Base-by-base conservation (phyloP, 2,113 vertebrate species). In the Urocynchramus pylzowi region DNA sequence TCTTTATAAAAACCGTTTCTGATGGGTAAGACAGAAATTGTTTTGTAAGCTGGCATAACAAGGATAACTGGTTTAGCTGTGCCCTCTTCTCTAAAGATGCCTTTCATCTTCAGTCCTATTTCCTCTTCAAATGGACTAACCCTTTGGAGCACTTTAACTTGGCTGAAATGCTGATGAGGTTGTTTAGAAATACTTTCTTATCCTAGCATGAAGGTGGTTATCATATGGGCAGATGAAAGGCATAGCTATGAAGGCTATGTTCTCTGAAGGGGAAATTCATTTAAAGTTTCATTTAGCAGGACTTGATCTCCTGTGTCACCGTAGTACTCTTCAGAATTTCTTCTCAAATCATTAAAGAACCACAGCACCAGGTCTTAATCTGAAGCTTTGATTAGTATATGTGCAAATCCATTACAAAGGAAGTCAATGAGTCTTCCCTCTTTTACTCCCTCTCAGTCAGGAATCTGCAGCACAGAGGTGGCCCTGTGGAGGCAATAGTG, bases 231-330 rank as follows among this genome's bases (percentile, higher is more conserved):
- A 92, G 63, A 82, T 83, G 79, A 91, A 93, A 93, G 79, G 50
- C 4, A 3, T 11, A 42, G 60, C 33, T 94, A n/a, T n/a, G n/a
- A n/a, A n/a, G n/a, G 2, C 1, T 70, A 19, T 0, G 0, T 67
- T 50, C 53, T 74, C 52, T 71, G 65, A 70, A 90, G 73, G 65
- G 73, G 44, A 94, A 84, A 88, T 56, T 68, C 0, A 77, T 87
- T 71, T 54, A 23, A 82, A 67, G n/a, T 90, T 84, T 85, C 52
- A 33, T 87, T 96, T 56, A 94, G 69, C 56, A 70, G 59, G 79
- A 42, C 73, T 67, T 92, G 59, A 77, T 90, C 85, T 88, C 83
- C 67, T 80, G 33, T 2, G 0, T 80, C 79, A 75, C 57, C 76
- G 24, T 37, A 31, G 27, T 45, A 10, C 33, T 81, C 57, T 24